Conservation (phyloP, 2,888 invertebrate genomes). For the Lepidochrysops patricia region DNA sequence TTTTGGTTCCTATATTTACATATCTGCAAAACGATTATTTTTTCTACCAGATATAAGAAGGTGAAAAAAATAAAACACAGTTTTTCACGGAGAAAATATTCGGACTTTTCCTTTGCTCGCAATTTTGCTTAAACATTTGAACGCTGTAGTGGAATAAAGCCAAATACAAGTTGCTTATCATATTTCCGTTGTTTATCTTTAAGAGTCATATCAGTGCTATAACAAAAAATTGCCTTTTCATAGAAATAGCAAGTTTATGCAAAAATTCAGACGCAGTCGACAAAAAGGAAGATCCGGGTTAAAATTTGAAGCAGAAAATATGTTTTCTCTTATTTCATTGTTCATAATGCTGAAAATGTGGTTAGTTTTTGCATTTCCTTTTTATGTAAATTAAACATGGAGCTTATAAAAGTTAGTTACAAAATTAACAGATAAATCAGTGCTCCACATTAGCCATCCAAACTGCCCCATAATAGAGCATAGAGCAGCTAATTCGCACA, state of each 20-base stretch:
- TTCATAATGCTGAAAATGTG: not conserved
- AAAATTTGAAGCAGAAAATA: slow-evolving; percentile 2
- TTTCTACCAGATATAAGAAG: no score
- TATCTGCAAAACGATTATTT: no score
- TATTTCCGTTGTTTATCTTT: slow-evolving; percentile 4
- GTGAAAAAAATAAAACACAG: no score
- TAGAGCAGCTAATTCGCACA: not conserved
- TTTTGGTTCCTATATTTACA: no score
- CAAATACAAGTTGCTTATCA: slow-evolving; percentile 5
- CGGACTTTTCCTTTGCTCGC: not conserved
- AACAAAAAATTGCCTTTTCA: slow-evolving; percentile 7
- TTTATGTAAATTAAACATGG: no score
- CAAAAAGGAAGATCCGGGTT: slow-evolving; percentile 4
- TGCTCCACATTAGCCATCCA: not conserved
- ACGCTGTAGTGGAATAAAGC: not conserved
- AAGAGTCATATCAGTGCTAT: slow-evolving; percentile 6
- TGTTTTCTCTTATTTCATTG: not conserved
- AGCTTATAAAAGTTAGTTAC: not conserved
- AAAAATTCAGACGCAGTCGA: not conserved
- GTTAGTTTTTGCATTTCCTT: not conserved
- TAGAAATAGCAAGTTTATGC: slow-evolving; percentile 7
- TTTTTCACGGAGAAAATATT: not conserved
- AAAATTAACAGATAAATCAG: not conserved
- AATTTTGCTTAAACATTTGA: not conserved
- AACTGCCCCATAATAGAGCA: not conserved